Base-by-base conservation (phyloP, 2,888 invertebrate genomes). In the Pandemis heparana region DNA sequence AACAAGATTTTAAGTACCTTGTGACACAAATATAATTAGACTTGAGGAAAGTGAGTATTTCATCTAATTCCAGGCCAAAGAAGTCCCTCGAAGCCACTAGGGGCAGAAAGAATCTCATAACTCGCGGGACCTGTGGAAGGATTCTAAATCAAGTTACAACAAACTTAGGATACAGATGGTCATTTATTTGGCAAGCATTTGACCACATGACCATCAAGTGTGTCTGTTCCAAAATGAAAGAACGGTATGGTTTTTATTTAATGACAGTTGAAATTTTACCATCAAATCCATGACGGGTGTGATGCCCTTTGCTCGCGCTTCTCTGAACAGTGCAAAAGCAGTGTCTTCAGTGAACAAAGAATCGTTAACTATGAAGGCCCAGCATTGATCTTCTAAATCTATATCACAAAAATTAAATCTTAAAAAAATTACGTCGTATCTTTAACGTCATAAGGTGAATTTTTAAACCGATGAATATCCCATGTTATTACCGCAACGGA, bases 21-120 rank as follows among this genome's bases (percentile, higher is more conserved):
- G 97, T 97, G 0, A 97, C 96, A 68, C 95, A 96, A 79, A 97
- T 96, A 78, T 96, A 96, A 86, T 96, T 97, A 0, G 97, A 97
- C 75, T 94, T 95, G 1, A 97, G 88, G 72, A 97, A 92, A n/a
- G 95, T 94, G 79, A 96, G 95, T 0, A 97, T 86, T 81, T 97
- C 97, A 12, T 96, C 96, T 0, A 95, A 85, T 12, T 95, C 95
- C 32, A 97, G 86, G 70, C 96, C 94, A 1, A 97, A 88, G 87
- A 97, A 97, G 82, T 97, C 97, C 78, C 94, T 96, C 0, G 97
- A 96, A 51, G 97, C 96, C 41, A 97, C 97, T 16, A 97, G 89
- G 73, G 97, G 96, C 16, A 97, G 87, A 85, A 97, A 97, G 86
- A 97, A 97, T 76, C 95, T 95, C 92, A 96, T 96, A 14, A 97